phyloP scores from a whole-genome alignment of 1,140 invertebrate species.

The Drosophila yakuba region DNA sequence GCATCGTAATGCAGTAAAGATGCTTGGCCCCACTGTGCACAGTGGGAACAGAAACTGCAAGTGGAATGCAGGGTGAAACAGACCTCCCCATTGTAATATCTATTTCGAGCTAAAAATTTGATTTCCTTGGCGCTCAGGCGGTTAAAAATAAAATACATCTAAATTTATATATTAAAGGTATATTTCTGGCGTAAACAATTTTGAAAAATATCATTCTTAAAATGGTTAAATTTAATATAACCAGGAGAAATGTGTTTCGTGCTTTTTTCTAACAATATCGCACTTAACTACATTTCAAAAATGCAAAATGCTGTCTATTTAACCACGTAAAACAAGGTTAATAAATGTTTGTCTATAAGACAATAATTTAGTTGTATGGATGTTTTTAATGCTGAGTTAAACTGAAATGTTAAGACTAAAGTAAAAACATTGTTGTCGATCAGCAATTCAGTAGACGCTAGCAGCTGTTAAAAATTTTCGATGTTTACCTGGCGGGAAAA shows the following conservation, averaged over 20 bases:
- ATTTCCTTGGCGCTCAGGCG: not conserved
- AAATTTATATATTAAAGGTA: too few species aligned
- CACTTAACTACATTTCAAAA: too few species aligned
- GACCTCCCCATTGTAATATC: not conserved
- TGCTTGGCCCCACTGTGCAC: conserved; percentile 20
- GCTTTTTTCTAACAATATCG: too few species aligned
- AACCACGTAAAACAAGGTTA: too few species aligned
- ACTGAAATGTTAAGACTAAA: not conserved
- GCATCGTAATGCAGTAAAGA: conserved; percentile 3
- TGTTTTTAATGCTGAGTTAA: too few species aligned
- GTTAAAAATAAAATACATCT: not conserved
- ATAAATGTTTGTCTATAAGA: too few species aligned
- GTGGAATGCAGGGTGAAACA: not conserved
- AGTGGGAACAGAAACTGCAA: not conserved
- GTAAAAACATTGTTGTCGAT: not conserved
- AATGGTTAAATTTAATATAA: too few species aligned
- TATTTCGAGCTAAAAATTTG: not conserved
- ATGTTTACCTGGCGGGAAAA: conserved; percentile 21
- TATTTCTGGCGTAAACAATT: too few species aligned
- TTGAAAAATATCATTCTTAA: too few species aligned
- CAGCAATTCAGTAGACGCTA: not conserved
- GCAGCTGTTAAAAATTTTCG: conserved; percentile 22
- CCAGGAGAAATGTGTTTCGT: too few species aligned
- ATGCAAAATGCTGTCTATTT: too few species aligned
- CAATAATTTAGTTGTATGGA: too few species aligned